Evolutionary conservation across 53 echinoderm and acorn worm species (phyloP).

Genomic region (Echinarachnius parma): DNA sequence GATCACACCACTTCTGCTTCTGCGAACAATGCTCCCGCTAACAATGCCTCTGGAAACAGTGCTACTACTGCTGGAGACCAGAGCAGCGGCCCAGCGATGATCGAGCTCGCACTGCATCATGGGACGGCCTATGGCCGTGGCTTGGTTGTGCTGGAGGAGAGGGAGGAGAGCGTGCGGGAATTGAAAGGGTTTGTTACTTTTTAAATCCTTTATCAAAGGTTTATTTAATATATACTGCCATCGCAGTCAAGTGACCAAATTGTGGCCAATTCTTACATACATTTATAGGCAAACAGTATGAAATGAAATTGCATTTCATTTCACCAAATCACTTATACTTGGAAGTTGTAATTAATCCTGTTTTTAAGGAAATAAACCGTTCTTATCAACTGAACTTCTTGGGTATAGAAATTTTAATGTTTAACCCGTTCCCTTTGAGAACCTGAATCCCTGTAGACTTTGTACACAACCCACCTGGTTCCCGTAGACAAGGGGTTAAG

Average conservation of each 20-base stretch:
- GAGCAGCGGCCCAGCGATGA: conserved; percentile 13
- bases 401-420: no score
- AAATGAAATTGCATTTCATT: no score
- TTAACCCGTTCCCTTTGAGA: no score
- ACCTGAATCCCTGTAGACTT: no score
- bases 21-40: background rate
- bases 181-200: conserved; percentile 55
- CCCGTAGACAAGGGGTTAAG: no score
- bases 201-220: background rate
- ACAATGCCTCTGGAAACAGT: background rate
- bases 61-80: background rate
- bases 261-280: no score
- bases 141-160: conserved; percentile 46
- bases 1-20: background rate
- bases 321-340: no score
- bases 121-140: conserved; percentile 88
- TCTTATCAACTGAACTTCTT: no score
- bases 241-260: background rate
- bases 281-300: background rate
- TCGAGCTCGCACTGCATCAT: conserved; percentile 70
- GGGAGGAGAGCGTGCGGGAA: conserved; percentile 45
- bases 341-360: no score
- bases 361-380: no score
- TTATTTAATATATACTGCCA: background rate
- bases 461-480: no score